Base-by-base conservation (phyloP, 2,113 vertebrate species). In the Ammodytes dubius region DNA sequence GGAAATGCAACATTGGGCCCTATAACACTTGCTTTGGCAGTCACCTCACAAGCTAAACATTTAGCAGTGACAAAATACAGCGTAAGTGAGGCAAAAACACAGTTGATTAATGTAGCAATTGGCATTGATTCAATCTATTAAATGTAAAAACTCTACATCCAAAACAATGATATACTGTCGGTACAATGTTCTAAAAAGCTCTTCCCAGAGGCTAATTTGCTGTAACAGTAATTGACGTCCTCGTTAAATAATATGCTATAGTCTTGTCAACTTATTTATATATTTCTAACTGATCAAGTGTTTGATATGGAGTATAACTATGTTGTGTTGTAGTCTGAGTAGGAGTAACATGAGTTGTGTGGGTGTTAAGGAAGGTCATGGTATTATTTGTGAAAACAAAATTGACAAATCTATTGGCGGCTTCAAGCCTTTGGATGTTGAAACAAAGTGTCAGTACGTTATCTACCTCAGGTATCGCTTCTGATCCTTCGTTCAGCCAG, bases 41-140 rank as follows among this genome's bases (percentile, higher is more conserved):
- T n/a, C 42, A 77, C 66, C 17, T 63, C 39, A 42, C 83, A 27
- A 70, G 58, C 54, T 27, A 14, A 50, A 66, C 72, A 61, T 65
- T 73, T 66, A 72, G n/a, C 63, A 56, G 50, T 37, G 46, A 79
- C 60, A 76, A 52, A 85, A 65, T 77, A 53, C 3, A 82, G 49
- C 45, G 5, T 7, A 50, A 46, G 39, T 45, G n/a, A n/a, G n/a
- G 50, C 74, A 19, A 58, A 65, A 74, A 66, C 61, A 50, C 63
- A 58, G 35, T 37, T 54, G 35, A 69, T 27, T 35, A 58, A 13
- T 13, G 43, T 3, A 13, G 54, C 46, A 8, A 7, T 19, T 40
- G 60, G 73, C 60, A 60, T 6, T 43, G 59, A 77, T 61, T 82
- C 1, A 12, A 39, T 77, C 58, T 12, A 42, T 74, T 65, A 60